A percentile compares a stretch with the other conserved stretches of the same genome.
phyloP scores from a whole-genome alignment of 2,797 vertebrate species.

The Borostomias antarcticus region DNA sequence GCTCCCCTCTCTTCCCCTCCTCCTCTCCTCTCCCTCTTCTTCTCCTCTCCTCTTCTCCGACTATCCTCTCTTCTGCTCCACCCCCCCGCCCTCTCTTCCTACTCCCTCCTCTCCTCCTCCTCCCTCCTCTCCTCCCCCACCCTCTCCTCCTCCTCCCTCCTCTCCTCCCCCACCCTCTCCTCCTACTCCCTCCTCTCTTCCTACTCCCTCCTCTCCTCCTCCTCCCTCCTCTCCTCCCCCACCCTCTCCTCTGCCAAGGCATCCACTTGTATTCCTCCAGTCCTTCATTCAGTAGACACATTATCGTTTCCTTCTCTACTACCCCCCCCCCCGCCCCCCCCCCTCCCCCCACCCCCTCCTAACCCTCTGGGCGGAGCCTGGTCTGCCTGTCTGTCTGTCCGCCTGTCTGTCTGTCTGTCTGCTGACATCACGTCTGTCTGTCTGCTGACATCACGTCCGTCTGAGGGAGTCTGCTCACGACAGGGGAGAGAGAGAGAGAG shows the following conservation, averaged over 20 bases:
- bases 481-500: slow-evolving; percentile 51
- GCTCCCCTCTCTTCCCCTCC: too few relatives aligned
- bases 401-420: too few relatives aligned
- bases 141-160: not conserved
- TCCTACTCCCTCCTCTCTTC: not conserved
- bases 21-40: slow-evolving; percentile 11
- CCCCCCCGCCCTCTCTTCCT: not conserved
- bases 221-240: slow-evolving; percentile 5
- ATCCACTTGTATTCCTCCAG: not conserved
- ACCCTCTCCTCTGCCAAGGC: slow-evolving; percentile 32
- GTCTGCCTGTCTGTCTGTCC: too few relatives aligned
- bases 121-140: not conserved
- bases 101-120: not conserved
- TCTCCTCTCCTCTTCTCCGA: slow-evolving; percentile 16
- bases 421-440: slow-evolving; percentile 31
- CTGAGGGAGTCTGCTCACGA: slow-evolving; percentile 50
- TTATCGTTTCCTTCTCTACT: not conserved
- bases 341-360: not conserved
- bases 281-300: not conserved
- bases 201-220: not conserved
- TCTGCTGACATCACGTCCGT: slow-evolving; percentile 58
- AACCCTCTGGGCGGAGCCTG: too few relatives aligned
- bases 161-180: not conserved
- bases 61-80: not conserved
- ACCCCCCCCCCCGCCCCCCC: not conserved